Percentiles rank a stretch among this genome's conserved stretches.
Evolutionary conservation across 2,113 vertebrate genomes (phyloP).

Genomic region (Tyto alba): DNA sequence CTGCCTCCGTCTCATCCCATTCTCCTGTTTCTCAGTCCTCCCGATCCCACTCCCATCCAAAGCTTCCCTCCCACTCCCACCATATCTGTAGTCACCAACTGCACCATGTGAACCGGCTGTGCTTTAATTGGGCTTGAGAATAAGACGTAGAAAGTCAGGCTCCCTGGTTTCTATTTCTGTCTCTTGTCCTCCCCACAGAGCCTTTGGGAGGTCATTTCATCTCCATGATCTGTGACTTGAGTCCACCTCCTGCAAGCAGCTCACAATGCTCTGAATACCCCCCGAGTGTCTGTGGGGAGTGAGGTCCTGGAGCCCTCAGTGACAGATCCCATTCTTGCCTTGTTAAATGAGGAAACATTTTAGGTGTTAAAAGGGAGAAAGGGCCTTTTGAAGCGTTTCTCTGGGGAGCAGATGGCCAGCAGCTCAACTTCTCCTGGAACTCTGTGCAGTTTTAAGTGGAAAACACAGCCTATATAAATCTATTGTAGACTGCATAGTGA

Average conservation of each 20-base stretch:
- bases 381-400: background rate
- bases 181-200: rapidly evolving
- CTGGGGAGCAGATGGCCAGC: background rate
- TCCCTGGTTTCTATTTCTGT: background rate
- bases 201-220: background rate
- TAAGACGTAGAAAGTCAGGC: background rate
- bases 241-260: background rate
- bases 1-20: background rate
- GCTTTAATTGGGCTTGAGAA: background rate
- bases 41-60: background rate
- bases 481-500: background rate
- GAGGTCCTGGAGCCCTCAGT: background rate
- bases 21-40: background rate
- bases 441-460: background rate
- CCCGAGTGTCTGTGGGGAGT: rapidly evolving
- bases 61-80: background rate
- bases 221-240: background rate
- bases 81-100: background rate
- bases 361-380: background rate
- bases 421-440: background rate
- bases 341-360: background rate
- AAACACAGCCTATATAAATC: background rate
- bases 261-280: background rate
- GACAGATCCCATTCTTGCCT: background rate
- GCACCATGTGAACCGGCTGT: background rate